Evolutionary conservation across 92 coral and sea anemone genomes (phyloP).

Genomic region (Palythoa grandiflora): DNA sequence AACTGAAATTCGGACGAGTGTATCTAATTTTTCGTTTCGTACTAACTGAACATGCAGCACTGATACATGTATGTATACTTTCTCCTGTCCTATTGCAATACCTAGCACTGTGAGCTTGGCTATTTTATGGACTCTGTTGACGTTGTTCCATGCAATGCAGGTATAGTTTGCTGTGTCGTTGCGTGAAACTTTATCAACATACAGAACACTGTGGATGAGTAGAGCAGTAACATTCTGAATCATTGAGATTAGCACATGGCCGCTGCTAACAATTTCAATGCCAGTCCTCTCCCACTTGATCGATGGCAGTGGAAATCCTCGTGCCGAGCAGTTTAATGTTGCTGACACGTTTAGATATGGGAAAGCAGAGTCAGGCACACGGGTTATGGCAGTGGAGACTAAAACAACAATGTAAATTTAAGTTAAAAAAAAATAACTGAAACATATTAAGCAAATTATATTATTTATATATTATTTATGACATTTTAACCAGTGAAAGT

Average conservation of each 20-base stretch:
- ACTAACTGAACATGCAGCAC: too few species aligned
- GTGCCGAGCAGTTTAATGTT: conserved; percentile 57
- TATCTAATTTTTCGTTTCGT: too few species aligned
- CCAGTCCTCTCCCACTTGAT: conserved; percentile 66
- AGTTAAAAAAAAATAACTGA: not conserved
- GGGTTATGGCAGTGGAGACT: not conserved
- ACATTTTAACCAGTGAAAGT: too few species aligned
- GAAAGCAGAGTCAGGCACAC: not conserved
- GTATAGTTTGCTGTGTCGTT: conserved; percentile 27
- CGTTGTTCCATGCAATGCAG: not conserved
- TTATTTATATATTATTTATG: too few species aligned
- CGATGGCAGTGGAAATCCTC: conserved; percentile 68
- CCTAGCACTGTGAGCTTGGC: not conserved
- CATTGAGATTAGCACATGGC: not conserved
- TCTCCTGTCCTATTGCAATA: not conserved
- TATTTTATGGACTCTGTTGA: not conserved
- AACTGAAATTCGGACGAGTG: too few species aligned
- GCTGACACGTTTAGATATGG: not conserved
- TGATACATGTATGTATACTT: too few species aligned
- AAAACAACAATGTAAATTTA: not conserved
- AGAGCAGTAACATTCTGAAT: not conserved
- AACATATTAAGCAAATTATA: too few species aligned
- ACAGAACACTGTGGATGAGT: conserved; percentile 1
- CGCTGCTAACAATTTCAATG: not conserved
- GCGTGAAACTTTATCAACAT: conserved; percentile 1